Conservation (phyloP, 1,140 invertebrate genomes). For the Anthonomus grandis region DNA sequence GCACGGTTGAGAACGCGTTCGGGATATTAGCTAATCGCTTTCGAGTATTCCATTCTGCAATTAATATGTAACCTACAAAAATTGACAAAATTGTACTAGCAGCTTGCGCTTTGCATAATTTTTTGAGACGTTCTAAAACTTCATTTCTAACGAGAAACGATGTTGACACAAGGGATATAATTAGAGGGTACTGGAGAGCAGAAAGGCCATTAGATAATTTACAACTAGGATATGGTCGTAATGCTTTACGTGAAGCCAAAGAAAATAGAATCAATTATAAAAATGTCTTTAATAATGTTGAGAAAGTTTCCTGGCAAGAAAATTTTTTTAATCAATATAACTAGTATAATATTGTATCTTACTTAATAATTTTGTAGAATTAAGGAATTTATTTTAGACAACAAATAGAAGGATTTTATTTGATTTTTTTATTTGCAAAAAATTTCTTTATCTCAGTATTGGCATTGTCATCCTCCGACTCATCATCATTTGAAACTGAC, state of each 20-base stretch:
- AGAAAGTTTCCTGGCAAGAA: not conserved
- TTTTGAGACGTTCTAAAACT: no score
- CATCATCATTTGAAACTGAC: no score
- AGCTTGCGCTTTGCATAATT: no score
- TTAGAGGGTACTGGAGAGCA: not conserved
- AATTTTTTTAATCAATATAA: not conserved
- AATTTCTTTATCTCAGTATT: not conserved
- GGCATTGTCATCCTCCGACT: not conserved
- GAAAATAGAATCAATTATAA: not conserved
- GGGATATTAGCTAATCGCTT: not conserved
- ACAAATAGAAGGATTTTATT: no score
- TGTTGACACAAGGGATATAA: not conserved
- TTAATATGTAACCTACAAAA: not conserved
- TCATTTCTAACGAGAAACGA: not conserved
- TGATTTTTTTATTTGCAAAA: no score
- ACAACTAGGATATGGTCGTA: not conserved
- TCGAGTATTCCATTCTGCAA: not conserved
- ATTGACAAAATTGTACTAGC: not conserved
- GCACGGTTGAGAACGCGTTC: not conserved
- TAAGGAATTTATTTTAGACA: not conserved
- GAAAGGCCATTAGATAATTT: not conserved
- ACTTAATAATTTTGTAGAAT: not conserved
- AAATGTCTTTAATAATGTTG: not conserved
- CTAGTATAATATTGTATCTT: not conserved
- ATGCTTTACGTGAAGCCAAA: not conserved